phyloP scores from a whole-genome alignment of 2,113 vertebrate species.

The Tringa solitaria region DNA sequence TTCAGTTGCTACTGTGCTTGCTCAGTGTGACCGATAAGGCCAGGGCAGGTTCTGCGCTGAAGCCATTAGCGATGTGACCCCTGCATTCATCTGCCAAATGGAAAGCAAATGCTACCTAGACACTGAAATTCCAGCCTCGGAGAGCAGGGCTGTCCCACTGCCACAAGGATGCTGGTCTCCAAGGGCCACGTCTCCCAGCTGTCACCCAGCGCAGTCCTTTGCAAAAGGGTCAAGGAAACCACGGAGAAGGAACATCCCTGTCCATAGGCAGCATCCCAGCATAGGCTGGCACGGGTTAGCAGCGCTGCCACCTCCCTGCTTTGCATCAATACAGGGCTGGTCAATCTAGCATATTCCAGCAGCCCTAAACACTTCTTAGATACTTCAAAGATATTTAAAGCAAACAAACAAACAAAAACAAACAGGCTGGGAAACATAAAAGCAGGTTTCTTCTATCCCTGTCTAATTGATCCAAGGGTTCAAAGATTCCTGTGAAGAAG shows the following conservation, averaged over 20 bases:
- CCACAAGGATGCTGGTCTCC: background rate
- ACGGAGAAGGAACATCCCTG: background rate
- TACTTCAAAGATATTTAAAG: conserved; percentile 53
- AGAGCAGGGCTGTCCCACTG: background rate
- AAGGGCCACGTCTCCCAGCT: background rate
- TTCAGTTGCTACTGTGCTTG: background rate
- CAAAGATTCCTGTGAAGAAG: conserved; percentile 23
- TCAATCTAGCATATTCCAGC: background rate
- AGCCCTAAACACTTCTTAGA: background rate
- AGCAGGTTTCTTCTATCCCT: background rate
- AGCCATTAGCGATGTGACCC: background rate
- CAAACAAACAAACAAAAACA: background rate
- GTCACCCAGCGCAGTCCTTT: background rate
- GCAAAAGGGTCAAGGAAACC: background rate
- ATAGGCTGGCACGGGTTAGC: background rate
- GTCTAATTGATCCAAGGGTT: conserved; percentile 17
- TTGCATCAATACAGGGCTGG: background rate
- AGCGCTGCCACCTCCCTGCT: background rate
- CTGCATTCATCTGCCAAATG: accelerated
- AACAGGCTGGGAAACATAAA: conserved; percentile 41
- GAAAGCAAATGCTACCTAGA: background rate
- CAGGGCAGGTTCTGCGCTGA: background rate
- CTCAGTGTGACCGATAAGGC: background rate
- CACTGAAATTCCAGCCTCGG: background rate
- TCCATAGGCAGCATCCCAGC: background rate